Conservation (phyloP, 2,888 invertebrate genomes). For the Dryococelus australis region DNA sequence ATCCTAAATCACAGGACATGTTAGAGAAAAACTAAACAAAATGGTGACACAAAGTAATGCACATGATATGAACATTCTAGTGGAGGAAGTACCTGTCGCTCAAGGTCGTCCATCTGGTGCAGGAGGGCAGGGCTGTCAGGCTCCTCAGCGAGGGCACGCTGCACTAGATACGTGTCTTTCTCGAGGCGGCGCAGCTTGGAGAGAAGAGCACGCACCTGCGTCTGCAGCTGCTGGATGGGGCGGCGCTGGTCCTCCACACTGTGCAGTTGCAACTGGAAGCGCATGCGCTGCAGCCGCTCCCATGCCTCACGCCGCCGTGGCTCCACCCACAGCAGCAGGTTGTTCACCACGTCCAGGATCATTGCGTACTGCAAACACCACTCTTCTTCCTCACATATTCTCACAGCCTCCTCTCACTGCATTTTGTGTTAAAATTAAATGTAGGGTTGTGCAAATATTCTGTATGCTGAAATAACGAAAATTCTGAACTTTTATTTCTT, state of each 20-base stretch:
- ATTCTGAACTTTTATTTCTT: no score
- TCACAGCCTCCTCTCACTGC: no score
- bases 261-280: constrained; percentile 92
- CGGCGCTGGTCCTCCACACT: constrained; percentile 90
- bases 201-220: constrained; percentile 69
- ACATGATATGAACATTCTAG: no score
- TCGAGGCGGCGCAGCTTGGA: constrained; percentile 86
- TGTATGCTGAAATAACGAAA: no score
- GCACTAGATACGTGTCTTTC: constrained; percentile 86
- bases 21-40: no score
- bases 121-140: constrained; percentile 55
- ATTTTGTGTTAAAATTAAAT: no score
- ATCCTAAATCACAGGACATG: no score
- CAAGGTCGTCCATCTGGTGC: constrained; percentile 75
- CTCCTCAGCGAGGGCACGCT: constrained; percentile 78
- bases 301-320: constrained; percentile 91
- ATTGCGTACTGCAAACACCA: constrained; percentile 81
- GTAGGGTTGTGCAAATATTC: no score
- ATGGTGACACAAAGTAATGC: no score
- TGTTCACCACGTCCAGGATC: constrained; percentile 97
- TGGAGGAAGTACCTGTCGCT: constrained; percentile 65
- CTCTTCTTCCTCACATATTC: constrained; percentile 39
- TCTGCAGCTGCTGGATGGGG: constrained; percentile 92
- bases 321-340: constrained; percentile 94
- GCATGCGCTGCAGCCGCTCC: constrained; percentile 88